phyloP scores from a whole-genome alignment of 2,797 vertebrate species.

The Chlorospingus semifuscus region DNA sequence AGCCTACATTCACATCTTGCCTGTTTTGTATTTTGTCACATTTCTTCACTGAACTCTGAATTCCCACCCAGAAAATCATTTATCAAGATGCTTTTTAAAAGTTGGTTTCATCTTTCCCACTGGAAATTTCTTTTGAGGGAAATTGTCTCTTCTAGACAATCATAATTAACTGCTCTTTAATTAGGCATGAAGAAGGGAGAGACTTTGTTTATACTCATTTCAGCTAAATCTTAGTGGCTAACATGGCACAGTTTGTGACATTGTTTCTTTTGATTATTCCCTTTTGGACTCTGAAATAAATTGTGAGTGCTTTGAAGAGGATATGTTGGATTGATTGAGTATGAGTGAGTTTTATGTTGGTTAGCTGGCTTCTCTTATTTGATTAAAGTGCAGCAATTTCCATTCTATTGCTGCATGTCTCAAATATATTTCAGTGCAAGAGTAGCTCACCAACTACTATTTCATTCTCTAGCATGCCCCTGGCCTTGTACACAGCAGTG shows the following conservation, averaged over 20 bases:
- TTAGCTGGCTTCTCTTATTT: not conserved
- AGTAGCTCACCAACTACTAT: not conserved
- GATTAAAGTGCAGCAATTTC: not conserved
- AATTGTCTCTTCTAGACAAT: not conserved
- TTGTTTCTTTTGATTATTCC: constrained; percentile 5
- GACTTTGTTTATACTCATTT: not conserved
- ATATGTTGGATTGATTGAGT: not conserved
- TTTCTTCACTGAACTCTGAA: constrained; percentile 3
- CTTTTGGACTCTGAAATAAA: not conserved
- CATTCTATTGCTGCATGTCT: not conserved
- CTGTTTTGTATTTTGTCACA: not conserved
- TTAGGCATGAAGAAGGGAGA: not conserved
- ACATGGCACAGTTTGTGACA: not conserved
- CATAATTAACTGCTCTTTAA: constrained; percentile 6
- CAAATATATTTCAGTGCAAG: not conserved
- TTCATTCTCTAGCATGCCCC: not conserved
- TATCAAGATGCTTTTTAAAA: not conserved
- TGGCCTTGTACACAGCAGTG: not conserved
- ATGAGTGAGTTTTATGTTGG: not conserved
- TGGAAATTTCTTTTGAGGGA: not conserved
- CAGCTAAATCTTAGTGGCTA: not conserved
- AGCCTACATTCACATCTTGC: not conserved
- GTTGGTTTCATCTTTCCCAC: not conserved
- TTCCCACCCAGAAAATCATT: not conserved
- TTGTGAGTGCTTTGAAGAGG: not conserved